Evolutionary conservation across 2,888 invertebrate genomes (phyloP).

Genomic region (Anaspis maculata): DNA sequence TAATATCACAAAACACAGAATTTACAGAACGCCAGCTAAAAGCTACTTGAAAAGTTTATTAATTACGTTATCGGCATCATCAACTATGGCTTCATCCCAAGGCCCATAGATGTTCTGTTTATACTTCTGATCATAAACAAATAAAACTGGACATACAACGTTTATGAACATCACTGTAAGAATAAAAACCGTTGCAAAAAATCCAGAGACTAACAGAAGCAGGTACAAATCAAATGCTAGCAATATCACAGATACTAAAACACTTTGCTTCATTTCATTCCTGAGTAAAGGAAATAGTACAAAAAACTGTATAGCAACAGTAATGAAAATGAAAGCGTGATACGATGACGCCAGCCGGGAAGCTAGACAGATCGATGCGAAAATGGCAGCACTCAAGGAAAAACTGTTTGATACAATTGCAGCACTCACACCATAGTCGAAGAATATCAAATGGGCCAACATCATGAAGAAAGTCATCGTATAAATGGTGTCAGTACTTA

Average conservation of each 20-base stretch:
- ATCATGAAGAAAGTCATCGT: slow-evolving; percentile 86
- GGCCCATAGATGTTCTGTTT: slow-evolving; percentile 94
- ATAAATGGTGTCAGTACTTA: slow-evolving; percentile 96
- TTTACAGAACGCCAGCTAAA: too few species aligned
- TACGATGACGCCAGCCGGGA: slow-evolving; percentile 79
- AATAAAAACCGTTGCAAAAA: slow-evolving; percentile 54
- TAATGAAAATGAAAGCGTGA: slow-evolving; percentile 85
- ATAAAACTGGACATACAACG: slow-evolving; percentile 65
- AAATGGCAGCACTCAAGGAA: slow-evolving; percentile 90
- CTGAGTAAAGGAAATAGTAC: slow-evolving; percentile 80
- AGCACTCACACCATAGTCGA: slow-evolving; percentile 82
- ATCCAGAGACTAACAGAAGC: slow-evolving; percentile 50
- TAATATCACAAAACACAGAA: too few species aligned
- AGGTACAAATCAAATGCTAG: slow-evolving; percentile 45
- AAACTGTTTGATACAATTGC: slow-evolving; percentile 86
- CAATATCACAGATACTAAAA: slow-evolving; percentile 48
- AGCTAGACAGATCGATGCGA: slow-evolving; percentile 90
- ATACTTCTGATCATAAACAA: slow-evolving; percentile 66
- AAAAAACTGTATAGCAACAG: slow-evolving; percentile 80
- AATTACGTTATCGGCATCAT: slow-evolving; percentile 49
- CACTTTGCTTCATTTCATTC: slow-evolving; percentile 49
- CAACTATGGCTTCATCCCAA: slow-evolving; percentile 91
- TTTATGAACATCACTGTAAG: slow-evolving; percentile 56
- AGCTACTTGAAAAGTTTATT: too few species aligned
- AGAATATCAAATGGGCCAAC: slow-evolving; percentile 79